Base-by-base conservation (phyloP, 2,888 invertebrate genomes). In the Iselma pallidipennis region DNA sequence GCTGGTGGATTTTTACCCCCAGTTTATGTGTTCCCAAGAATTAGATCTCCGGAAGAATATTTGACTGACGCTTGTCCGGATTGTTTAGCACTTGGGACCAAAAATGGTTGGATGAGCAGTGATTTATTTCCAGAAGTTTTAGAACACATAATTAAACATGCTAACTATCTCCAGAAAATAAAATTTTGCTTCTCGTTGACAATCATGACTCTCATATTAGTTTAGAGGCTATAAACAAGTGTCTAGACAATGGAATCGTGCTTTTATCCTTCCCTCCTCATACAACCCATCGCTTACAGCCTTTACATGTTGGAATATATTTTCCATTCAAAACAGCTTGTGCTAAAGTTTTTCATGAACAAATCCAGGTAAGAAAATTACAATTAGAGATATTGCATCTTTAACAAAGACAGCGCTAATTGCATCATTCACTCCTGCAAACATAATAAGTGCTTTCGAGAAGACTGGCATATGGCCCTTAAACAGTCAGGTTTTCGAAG, bases 211-310 rank as follows among this genome's bases (percentile, higher is more conserved):
- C 68, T 7, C 78, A 78, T 60, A 61, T 71, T 45, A 69, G 71
- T 16, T 58, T 77, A 42, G 68, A 70, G 53, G 67, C 69, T 55
- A 67, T 81, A 48, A 58, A 74, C 60, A 69, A 69, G 71, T 73
- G 73, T 33, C 74, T 73, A 65, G 73, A 74, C 49, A 74, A 76
- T 68, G 78, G 78, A 5, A 71, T 81, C 49, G 63, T 76, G 23
- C 54, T 78, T 56, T 58, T 78, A 14, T 72, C 76, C 12, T 74
- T 80, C 59, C 75, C 78, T 23, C 77, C 76, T 7, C 76, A 78
- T 53, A 74, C 72, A 58, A 66, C 68, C 37, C 76, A 78, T 63
- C 69, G 69, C 55, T 56, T 77, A 12, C 77, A 78, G 65, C 76
- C 76, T 23, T 55, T 76, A 19, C 74, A 73, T 58, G 59, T 62